Conservation (phyloP, 2,113 vertebrate genomes). For the Dendrocopos noguchii region DNA sequence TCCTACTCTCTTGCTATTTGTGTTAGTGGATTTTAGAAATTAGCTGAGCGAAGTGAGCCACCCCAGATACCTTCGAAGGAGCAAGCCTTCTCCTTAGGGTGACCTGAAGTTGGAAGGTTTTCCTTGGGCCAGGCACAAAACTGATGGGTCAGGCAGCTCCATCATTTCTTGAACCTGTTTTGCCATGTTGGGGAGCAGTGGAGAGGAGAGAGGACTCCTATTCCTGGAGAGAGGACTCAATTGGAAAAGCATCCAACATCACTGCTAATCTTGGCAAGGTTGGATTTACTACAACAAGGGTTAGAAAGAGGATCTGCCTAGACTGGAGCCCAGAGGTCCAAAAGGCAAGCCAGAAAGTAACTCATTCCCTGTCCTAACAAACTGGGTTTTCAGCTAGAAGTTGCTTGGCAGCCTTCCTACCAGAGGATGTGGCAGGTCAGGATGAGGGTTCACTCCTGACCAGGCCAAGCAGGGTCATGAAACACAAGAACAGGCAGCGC, state of each 20-base stretch:
- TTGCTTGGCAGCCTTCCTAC: background rate
- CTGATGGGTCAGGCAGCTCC: background rate
- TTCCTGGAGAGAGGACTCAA: background rate
- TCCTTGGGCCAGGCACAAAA: background rate
- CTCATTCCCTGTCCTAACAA: background rate
- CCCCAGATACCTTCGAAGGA: background rate
- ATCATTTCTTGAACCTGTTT: background rate
- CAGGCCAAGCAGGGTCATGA: accelerated
- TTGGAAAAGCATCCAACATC: background rate
- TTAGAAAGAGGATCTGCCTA: constrained; percentile 21
- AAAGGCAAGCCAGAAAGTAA: constrained; percentile 46
- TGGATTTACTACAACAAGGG: background rate
- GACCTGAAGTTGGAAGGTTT: background rate
- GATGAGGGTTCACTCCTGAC: background rate
- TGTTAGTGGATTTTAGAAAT: background rate
- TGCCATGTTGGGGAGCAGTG: accelerated
- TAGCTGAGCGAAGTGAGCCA: background rate
- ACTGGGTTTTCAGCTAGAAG: constrained; percentile 41
- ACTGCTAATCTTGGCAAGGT: constrained; percentile 5
- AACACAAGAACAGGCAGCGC: background rate
- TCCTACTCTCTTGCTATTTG: background rate
- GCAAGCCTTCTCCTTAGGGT: background rate
- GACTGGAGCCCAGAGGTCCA: constrained; percentile 1
- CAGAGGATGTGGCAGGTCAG: constrained; percentile 41
- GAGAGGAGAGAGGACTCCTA: too few relatives aligned